Conservation (phyloP, 2,888 invertebrate species). For the Leptarthrus brevirostris region DNA sequence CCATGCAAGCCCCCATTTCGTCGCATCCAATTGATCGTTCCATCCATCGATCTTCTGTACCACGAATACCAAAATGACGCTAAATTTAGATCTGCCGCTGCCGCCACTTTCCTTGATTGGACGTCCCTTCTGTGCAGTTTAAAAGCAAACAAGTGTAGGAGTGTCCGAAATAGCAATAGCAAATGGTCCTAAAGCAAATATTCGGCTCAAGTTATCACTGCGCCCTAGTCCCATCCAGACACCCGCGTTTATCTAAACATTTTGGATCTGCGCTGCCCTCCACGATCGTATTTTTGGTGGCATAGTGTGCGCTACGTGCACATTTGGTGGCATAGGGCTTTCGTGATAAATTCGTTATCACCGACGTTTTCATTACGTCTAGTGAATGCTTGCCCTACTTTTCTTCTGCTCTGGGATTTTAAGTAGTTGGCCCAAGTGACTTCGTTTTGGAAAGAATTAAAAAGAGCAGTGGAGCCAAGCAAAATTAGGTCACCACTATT, state of each 20-base stretch:
- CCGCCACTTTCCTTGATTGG: neutral
- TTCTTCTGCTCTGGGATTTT: constrained; percentile 37
- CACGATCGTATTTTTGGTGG: neutral
- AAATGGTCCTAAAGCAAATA: constrained; percentile 30
- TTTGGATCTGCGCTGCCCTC: constrained; percentile 4
- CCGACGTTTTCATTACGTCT: constrained; percentile 47
- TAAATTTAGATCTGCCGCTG: constrained; percentile 12
- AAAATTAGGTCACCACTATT: constrained; percentile 33
- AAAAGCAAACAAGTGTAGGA: constrained; percentile 19
- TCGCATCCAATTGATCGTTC: constrained; percentile 30
- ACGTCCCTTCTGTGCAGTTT: constrained; percentile 33
- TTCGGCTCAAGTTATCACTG: neutral
- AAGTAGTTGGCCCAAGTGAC: constrained; percentile 29
- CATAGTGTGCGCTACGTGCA: constrained; percentile 34
- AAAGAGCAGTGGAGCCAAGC: neutral
- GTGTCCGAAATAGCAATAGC: constrained; percentile 40
- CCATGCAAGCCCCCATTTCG: neutral
- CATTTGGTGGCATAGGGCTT: constrained; percentile 49
- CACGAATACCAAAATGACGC: constrained; percentile 5
- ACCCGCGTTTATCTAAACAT: neutral
- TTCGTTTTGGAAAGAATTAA: constrained; percentile 24
- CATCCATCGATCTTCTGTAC: constrained; percentile 11
- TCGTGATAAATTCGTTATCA: constrained; percentile 50
- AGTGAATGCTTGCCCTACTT: constrained; percentile 43
- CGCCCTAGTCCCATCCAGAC: neutral